Evolutionary conservation across 2,797 vertebrate species (phyloP), one percentile per base, ranked within the genome.

Genomic region (Lepus oiostolus): DNA sequence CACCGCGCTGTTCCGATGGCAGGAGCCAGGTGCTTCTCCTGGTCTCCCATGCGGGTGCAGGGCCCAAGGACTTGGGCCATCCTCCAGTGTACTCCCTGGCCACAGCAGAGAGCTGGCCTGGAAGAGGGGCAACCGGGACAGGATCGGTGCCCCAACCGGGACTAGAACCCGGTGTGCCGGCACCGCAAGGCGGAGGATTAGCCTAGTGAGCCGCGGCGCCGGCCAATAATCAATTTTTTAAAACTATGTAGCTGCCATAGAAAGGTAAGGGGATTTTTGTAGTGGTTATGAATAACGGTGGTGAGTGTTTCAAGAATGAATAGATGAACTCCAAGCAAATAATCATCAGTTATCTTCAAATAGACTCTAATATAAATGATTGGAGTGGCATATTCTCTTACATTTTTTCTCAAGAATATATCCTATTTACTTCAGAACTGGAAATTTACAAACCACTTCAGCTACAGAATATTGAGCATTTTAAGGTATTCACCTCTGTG

Each of bases 341-440:
- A 32, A 63, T 92, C 26, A 75, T 58, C 47, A 72, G 52, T 90
- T 90, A 76, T 70, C 74, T 71, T 93, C 38, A 90, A 22, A 47
- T 54, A 85, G 32, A 76, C 28, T 81, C 17, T 75, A n/a, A 89
- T 54, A 74, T 22, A 80, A 54, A 82, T 83, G 76, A 47, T 47
- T 17, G 62, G 74, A 90, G 42, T 83, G 86, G 38, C 21, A 68
- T 8, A 67, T 52, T 63, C 35, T 88, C 67, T 79, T 83, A 70
- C 86, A 72, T 83, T 62, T 90, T 13, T 13, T n/a, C 28, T 90
- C 24, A 94, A 47, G 60, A 91, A 19, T 21, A 7, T 60, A 30
- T 42, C 30, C 67, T 96, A 28, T 93, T 79, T 35, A 76, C 17
- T 86, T 86, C 74, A 74, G 81, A 79, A 84, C 60, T 87, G 79